Conservation (phyloP, 2,888 invertebrate genomes). For the Therioaphis trifolii region DNA sequence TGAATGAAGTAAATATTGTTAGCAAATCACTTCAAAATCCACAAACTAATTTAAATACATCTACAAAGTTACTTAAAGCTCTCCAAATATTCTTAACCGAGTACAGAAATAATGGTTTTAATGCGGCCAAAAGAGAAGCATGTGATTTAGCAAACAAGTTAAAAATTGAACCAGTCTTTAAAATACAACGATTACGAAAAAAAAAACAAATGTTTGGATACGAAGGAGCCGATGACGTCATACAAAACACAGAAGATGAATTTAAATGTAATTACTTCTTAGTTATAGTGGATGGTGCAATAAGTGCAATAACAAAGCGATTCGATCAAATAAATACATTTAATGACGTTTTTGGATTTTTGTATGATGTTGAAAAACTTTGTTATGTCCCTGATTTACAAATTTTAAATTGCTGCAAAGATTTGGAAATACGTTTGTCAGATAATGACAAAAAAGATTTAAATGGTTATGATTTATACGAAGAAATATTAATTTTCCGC, state of each 20-base stretch:
- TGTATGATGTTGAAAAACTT: too few relatives aligned
- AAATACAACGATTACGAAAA: constrained; percentile 27
- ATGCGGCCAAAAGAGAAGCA: constrained; percentile 33
- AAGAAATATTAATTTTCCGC: too few relatives aligned
- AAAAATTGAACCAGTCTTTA: constrained; percentile 31
- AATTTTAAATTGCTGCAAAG: too few relatives aligned
- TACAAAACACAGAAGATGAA: constrained; percentile 11
- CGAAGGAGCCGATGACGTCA: constrained; percentile 44
- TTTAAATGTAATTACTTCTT: too few relatives aligned
- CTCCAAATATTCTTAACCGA: constrained; percentile 34
- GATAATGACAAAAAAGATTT: too few relatives aligned
- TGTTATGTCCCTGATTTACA: too few relatives aligned
- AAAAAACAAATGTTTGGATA: constrained; percentile 51
- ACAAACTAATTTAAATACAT: constrained; percentile 49
- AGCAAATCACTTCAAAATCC: constrained; percentile 35
- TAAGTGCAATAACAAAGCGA: too few relatives aligned
- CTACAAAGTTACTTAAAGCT: constrained; percentile 53
- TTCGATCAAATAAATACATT: too few relatives aligned
- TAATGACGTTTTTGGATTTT: too few relatives aligned
- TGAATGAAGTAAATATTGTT: constrained; percentile 35
- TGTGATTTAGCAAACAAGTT: not conserved
- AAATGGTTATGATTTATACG: too few relatives aligned
- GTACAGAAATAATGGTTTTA: constrained; percentile 52
- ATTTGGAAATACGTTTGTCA: too few relatives aligned
- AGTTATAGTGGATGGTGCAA: too few relatives aligned